Evolutionary conservation across 1,140 invertebrate species (phyloP).

Genomic region (Paraescarpia echinospica): DNA sequence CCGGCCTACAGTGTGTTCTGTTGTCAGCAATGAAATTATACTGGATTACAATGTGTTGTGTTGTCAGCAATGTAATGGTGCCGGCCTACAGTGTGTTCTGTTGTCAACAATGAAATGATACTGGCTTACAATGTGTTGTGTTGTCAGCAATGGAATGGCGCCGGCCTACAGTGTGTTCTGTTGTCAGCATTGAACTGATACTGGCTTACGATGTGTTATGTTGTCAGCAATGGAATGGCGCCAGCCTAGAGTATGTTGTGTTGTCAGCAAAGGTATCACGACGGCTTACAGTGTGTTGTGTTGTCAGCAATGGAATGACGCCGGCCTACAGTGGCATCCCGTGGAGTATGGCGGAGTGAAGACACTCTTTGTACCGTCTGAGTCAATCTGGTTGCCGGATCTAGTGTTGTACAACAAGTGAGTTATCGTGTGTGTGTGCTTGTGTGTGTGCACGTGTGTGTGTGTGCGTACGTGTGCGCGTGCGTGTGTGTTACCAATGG

Average conservation of each 20-base stretch:
- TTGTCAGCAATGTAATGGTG: neutral
- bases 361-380: slow-evolving; percentile 50
- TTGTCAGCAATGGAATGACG: slow-evolving; percentile 45
- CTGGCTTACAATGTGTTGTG: neutral
- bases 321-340: slow-evolving; percentile 50
- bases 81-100: neutral
- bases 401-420: slow-evolving; percentile 60
- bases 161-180: neutral
- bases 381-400: slow-evolving; percentile 70
- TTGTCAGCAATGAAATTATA: neutral
- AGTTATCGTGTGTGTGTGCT: slow-evolving; percentile 6
- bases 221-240: slow-evolving; percentile 45
- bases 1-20: too few relatives aligned
- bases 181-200: neutral
- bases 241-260: slow-evolving; percentile 33
- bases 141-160: neutral
- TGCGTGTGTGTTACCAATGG: slow-evolving; percentile 9
- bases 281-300: neutral
- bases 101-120: neutral
- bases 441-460: slow-evolving; percentile 17
- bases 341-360: slow-evolving; percentile 52
- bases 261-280: neutral
- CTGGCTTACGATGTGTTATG: neutral
- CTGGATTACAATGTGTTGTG: neutral
- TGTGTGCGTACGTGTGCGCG: slow-evolving; percentile 14